phyloP scores from a whole-genome alignment of 2,888 invertebrate genomes.

The Tillus elongatus region DNA sequence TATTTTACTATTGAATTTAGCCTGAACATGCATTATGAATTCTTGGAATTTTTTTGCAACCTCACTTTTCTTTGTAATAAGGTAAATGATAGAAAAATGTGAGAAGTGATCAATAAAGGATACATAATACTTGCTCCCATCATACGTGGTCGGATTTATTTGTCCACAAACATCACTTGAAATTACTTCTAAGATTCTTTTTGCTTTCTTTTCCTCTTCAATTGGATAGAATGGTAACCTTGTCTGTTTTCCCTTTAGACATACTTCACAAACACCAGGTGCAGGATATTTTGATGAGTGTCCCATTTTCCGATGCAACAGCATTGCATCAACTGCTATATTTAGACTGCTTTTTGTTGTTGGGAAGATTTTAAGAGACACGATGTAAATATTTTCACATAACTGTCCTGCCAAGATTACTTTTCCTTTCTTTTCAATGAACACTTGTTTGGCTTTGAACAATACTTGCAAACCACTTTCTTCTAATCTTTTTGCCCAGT shows the following conservation, averaged over 20 bases:
- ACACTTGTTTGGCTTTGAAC: no score
- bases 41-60: slow-evolving; percentile 20
- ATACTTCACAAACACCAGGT: slow-evolving; percentile 13
- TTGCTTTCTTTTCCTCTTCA: slow-evolving; percentile 17
- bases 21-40: slow-evolving; percentile 16
- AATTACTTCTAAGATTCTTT: slow-evolving; percentile 17
- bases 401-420: no score
- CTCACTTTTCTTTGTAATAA: slow-evolving; percentile 23
- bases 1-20: slow-evolving; percentile 18
- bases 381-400: no score
- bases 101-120: slow-evolving; percentile 23
- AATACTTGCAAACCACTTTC: no score
- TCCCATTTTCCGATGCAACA: slow-evolving; percentile 14
- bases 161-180: slow-evolving; percentile 25
- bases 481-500: no score
- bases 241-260: slow-evolving; percentile 16
- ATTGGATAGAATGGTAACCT: slow-evolving; percentile 10
- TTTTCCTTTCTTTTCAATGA: no score
- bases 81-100: slow-evolving; percentile 19
- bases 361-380: no score
- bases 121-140: slow-evolving; percentile 21
- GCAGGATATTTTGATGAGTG: slow-evolving; percentile 10
- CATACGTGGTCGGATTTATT: slow-evolving; percentile 16
- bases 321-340: slow-evolving; percentile 6
- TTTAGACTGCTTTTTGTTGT: no score